Evolutionary conservation across 2,888 invertebrate genomes (phyloP).

Genomic region (Invenusta paracnida): DNA sequence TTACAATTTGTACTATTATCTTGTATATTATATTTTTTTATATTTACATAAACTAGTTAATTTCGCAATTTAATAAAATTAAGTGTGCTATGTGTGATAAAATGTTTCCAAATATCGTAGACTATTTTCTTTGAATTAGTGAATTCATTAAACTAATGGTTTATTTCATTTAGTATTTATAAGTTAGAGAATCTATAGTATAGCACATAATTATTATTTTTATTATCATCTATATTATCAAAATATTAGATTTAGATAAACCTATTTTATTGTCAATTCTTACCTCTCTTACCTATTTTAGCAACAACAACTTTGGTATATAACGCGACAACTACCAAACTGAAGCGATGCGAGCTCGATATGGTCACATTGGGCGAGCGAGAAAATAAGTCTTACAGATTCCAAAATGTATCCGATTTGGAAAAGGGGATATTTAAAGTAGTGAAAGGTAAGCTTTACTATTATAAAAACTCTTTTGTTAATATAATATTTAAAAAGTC

Average conservation of each 20-base stretch:
- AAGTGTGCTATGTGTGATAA: too few relatives aligned
- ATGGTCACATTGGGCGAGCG: background rate
- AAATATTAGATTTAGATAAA: background rate
- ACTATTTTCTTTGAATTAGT: too few relatives aligned
- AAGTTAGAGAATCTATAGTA: background rate
- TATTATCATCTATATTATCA: background rate
- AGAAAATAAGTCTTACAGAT: background rate
- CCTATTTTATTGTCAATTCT: background rate
- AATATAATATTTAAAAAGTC: too few relatives aligned
- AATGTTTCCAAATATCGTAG: too few relatives aligned
- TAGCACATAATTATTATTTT: background rate
- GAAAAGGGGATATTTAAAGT: background rate
- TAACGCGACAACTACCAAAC: background rate
- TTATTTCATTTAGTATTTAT: too few relatives aligned
- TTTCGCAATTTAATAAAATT: too few relatives aligned
- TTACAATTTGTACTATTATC: too few relatives aligned
- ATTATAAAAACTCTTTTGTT: too few relatives aligned
- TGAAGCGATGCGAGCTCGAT: background rate
- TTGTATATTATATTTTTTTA: too few relatives aligned
- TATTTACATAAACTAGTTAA: too few relatives aligned
- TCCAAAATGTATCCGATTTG: background rate
- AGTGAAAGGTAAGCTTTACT: background rate
- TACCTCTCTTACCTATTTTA: background rate
- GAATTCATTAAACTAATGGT: too few relatives aligned
- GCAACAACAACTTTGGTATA: background rate